Percentiles rank a stretch among this genome's conserved stretches.
These are phyloP conservation scores for Edolisoma coerulescens DNA, from an alignment of 2,113 vertebrate genomes.

Conservation along the genomic window DNA sequence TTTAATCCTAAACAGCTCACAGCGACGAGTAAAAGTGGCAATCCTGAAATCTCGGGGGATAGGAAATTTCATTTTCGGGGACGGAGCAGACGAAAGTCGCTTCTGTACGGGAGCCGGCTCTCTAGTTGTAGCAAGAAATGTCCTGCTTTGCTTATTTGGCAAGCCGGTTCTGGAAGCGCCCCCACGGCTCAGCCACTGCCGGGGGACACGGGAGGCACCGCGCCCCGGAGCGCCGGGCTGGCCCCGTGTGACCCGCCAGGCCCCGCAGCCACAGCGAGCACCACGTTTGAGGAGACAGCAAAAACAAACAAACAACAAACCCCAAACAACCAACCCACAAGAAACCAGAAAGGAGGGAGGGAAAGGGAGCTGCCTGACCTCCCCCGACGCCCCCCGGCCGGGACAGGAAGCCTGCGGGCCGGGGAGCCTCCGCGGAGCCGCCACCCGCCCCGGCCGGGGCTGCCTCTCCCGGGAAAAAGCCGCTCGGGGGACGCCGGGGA, in stretches of 20 bases:
- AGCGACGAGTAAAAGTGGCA: neutral
- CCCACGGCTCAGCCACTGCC: neutral
- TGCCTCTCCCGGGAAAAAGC: neutral
- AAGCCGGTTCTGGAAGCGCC: neutral
- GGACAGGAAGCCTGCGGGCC: neutral
- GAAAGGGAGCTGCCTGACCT: neutral
- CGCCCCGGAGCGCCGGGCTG: neutral
- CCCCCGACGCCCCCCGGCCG: neutral
- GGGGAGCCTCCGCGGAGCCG: neutral
- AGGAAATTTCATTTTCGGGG: neutral
- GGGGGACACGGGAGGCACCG: neutral
- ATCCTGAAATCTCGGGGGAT: neutral
- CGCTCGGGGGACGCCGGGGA: too few relatives aligned
- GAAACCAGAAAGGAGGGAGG: neutral
- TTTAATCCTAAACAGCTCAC: neutral
- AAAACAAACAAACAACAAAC: neutral
- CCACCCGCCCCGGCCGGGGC: neutral
- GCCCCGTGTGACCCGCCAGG: neutral
- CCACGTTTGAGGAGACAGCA: neutral
- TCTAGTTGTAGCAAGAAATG: fast-evolving
- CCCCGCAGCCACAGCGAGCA: neutral
- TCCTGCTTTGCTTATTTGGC: neutral
- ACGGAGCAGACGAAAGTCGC: neutral
- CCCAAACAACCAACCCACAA: neutral
- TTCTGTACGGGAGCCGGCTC: neutral